A percentile compares a stretch with the other conserved stretches of the same genome.
Conservation (phyloP, 1,140 invertebrate species). For the Bombus sibiricus region DNA sequence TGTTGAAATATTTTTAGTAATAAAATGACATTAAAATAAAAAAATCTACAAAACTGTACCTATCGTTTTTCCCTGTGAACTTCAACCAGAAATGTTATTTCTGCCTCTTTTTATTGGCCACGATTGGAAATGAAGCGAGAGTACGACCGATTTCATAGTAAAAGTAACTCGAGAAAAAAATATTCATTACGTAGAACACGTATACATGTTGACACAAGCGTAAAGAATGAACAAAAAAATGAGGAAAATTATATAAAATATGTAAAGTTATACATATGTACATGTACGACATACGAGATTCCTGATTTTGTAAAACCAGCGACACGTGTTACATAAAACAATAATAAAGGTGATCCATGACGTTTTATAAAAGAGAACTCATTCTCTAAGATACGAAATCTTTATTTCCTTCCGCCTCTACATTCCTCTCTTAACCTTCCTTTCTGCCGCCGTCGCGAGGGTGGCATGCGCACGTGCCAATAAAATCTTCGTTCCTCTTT, state of each 20-base stretch:
- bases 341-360: constrained; percentile 70
- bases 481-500: constrained; percentile 11
- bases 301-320: constrained; percentile 72
- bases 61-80: neutral
- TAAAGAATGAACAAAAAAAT: neutral
- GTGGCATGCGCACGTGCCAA: neutral
- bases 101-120: neutral
- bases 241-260: constrained; percentile 25
- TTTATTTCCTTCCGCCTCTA: constrained; percentile 2
- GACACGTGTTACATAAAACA: constrained; percentile 69
- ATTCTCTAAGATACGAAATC: constrained; percentile 40
- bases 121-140: neutral
- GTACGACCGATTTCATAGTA: constrained; percentile 47
- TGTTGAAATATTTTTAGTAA: neutral
- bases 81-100: neutral
- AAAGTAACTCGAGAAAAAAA: constrained; percentile 19
- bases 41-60: neutral
- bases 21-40: neutral
- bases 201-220: constrained; percentile 36
- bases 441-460: neutral
- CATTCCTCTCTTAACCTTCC: neutral
- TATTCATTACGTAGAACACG: constrained; percentile 34
- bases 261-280: constrained; percentile 52
- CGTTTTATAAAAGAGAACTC: constrained; percentile 67
- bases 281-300: constrained; percentile 61